Conservation (phyloP, 2,797 vertebrate species). For the Danio albolineatus region DNA sequence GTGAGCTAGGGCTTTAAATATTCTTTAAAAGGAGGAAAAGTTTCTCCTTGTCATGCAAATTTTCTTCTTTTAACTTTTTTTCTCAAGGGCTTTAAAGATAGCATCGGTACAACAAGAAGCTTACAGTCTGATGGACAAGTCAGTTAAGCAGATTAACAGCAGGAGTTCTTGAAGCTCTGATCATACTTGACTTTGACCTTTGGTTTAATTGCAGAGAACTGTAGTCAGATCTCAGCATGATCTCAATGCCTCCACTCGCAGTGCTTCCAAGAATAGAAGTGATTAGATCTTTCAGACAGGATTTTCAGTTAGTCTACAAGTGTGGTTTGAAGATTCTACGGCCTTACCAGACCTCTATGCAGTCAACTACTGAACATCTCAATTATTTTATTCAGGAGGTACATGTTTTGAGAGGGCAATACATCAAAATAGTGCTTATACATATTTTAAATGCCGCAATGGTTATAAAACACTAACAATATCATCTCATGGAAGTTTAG, state of each 20-base stretch:
- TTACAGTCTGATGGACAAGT: conserved; percentile 20
- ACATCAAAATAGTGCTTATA: no score
- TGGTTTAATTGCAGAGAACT: conserved; percentile 32
- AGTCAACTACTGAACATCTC: background rate
- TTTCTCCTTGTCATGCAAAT: background rate
- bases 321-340: background rate
- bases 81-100: conserved; percentile 8
- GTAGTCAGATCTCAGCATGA: conserved; percentile 9
- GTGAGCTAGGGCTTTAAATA: background rate
- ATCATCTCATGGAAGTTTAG: no score
- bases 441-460: no score
- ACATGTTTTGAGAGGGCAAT: background rate
- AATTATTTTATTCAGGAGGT: background rate
- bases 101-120: conserved; percentile 22
- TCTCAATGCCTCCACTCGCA: conserved; percentile 4
- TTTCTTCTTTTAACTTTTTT: background rate
- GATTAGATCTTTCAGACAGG: conserved; percentile 1
- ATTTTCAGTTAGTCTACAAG: conserved; percentile 12
- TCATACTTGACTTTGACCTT: conserved; percentile 38
- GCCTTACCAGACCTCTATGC: background rate
- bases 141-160: conserved; percentile 35
- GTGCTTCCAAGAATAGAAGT: conserved; percentile 12
- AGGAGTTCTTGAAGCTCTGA: conserved; percentile 37
- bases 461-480: no score
- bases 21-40: background rate